phyloP scores from a whole-genome alignment of 2,797 vertebrate species.

The Denticeps clupeoides region DNA sequence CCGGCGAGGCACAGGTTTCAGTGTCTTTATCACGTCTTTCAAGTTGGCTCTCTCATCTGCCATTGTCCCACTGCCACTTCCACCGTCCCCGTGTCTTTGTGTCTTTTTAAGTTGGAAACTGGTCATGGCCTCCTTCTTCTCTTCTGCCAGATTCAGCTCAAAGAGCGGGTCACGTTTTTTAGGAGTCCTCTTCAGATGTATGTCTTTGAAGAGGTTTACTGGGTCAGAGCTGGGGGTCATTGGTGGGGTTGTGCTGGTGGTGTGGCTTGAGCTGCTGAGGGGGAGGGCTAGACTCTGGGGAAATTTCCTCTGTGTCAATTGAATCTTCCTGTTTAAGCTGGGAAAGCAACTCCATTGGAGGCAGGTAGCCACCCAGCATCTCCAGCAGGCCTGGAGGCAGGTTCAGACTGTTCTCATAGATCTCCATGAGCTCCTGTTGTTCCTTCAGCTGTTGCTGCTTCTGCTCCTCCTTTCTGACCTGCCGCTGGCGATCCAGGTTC shows the following conservation, averaged over 20 bases:
- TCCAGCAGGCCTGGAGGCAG: slow-evolving; percentile 78
- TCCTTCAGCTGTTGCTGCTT: slow-evolving; percentile 73
- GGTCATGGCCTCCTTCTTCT: slow-evolving; percentile 33
- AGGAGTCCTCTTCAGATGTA: slow-evolving; percentile 71
- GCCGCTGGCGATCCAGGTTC: slow-evolving; percentile 85
- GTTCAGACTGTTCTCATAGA: slow-evolving; percentile 75
- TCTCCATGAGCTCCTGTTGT: slow-evolving; percentile 70
- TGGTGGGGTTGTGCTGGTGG: slow-evolving; percentile 23
- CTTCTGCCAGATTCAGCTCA: slow-evolving; percentile 43
- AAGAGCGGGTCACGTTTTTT: slow-evolving; percentile 59
- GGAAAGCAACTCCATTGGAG: slow-evolving; percentile 50
- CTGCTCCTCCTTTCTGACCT: slow-evolving; percentile 83
- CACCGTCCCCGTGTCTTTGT: slow-evolving; percentile 29
- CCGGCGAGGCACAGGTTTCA: slow-evolving; percentile 81
- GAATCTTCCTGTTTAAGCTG: slow-evolving; percentile 12
- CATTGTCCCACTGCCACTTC: slow-evolving; percentile 8
- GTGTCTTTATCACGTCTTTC: slow-evolving; percentile 78
- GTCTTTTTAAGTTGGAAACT: slow-evolving; percentile 54
- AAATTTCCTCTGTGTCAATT: slow-evolving; percentile 4
- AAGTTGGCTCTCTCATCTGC: slow-evolving; percentile 72
- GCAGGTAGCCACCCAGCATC: slow-evolving; percentile 71
- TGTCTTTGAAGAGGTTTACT: slow-evolving; percentile 49
- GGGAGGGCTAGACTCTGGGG: slow-evolving; percentile 10
- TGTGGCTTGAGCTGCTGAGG: slow-evolving; percentile 30
- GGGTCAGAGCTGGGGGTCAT: slow-evolving; percentile 35